Evolutionary conservation across 1,140 invertebrate species (phyloP).

Genomic region (Magallana angulata): DNA sequence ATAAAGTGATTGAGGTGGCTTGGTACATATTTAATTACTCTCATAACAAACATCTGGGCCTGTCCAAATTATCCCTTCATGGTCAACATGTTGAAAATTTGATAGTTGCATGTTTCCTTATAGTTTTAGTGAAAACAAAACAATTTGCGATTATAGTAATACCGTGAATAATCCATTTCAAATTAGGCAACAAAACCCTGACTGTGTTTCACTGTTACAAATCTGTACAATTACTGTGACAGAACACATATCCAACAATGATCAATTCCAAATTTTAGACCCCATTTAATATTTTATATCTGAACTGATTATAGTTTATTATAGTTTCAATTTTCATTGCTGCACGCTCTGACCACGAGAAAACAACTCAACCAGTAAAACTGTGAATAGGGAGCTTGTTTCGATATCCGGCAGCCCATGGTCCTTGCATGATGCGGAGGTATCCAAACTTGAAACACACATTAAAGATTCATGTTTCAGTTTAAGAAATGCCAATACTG

Average conservation of each 20-base stretch:
- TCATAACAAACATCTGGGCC: neutral
- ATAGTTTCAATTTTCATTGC: neutral
- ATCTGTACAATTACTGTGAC: conserved; percentile 12
- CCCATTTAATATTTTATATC: conserved; percentile 12
- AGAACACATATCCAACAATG: neutral
- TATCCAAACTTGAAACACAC: neutral
- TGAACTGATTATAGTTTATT: neutral
- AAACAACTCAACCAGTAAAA: neutral
- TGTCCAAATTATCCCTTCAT: neutral
- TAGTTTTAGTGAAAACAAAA: neutral
- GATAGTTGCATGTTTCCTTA: conserved; percentile 1
- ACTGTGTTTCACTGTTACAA: conserved; percentile 15
- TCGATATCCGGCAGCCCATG: neutral
- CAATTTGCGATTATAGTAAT: neutral
- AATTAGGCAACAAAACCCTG: neutral
- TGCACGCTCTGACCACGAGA: conserved; percentile 2
- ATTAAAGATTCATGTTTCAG: too few relatives aligned
- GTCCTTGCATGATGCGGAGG: neutral
- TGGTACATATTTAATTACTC: neutral
- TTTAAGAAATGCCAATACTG: too few relatives aligned
- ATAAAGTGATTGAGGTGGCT: neutral
- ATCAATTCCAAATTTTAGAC: conserved; percentile 16
- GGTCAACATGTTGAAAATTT: conserved; percentile 25
- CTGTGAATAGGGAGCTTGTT: neutral
- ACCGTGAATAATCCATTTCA: neutral